A percentile compares a stretch with the other conserved stretches of the same genome.
Evolutionary conservation across 2,797 vertebrate genomes (phyloP).

Genomic region (Cirrhinus molitorella): DNA sequence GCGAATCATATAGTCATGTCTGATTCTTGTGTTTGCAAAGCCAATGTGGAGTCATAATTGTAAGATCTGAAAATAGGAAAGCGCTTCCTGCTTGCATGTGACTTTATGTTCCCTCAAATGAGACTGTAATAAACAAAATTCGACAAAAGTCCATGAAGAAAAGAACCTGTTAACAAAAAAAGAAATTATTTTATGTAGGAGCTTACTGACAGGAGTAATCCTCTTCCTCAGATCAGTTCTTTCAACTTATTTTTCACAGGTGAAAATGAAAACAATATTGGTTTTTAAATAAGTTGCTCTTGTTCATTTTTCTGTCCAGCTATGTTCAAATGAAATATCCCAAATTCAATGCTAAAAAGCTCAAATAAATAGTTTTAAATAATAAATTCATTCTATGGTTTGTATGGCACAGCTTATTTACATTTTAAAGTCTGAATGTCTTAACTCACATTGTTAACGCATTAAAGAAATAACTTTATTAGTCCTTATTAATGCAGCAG

Average conservation of each 20-base stretch:
- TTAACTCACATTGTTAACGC: not conserved
- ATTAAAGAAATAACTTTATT: not conserved
- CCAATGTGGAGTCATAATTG: not conserved
- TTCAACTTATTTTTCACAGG: not conserved
- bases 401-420: slow-evolving; percentile 6
- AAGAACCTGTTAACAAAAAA: not conserved
- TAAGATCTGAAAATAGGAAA: slow-evolving; percentile 2
- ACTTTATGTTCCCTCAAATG: not conserved
- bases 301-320: not conserved
- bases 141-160: not conserved
- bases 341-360: not conserved
- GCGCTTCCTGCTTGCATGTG: not conserved
- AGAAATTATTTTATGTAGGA: not conserved
- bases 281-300: not conserved
- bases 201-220: not conserved
- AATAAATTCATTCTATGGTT: not conserved
- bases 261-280: not conserved
- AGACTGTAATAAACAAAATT: not conserved
- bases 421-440: slow-evolving; percentile 13
- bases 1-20: not conserved
- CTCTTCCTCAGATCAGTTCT: not conserved
- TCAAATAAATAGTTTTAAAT: not conserved
- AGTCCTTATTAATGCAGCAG: not conserved
- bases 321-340: not conserved
- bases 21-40: slow-evolving; percentile 5